Conservation (phyloP, 2,888 invertebrate species). For the Romanomermis culicivorax region DNA sequence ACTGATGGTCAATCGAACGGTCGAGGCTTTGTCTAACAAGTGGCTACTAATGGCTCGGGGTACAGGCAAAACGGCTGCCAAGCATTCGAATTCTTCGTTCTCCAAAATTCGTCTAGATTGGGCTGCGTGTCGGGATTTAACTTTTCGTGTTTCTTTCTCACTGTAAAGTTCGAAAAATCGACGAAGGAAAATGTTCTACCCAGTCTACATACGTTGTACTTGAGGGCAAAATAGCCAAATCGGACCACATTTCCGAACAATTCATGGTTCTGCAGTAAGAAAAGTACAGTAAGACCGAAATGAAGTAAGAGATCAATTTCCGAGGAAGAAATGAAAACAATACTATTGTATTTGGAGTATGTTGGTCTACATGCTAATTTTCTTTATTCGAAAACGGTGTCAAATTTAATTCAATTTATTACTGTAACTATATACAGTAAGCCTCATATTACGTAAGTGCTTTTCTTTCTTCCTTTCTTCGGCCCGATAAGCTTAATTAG, state of each 20-base stretch:
- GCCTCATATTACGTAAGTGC: no score
- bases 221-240: neutral
- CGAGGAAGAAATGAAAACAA: no score
- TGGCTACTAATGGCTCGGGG: constrained; percentile 59
- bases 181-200: no score
- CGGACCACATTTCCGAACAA: neutral
- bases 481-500: no score
- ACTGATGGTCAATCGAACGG: constrained; percentile 82
- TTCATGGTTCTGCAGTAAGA: neutral
- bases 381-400: no score
- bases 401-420: no score
- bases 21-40: constrained; percentile 42
- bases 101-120: constrained; percentile 74
- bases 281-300: no score
- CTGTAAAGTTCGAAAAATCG: neutral
- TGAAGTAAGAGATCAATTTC: no score
- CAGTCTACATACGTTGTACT: neutral
- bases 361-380: no score
- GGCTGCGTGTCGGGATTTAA: constrained; percentile 61
- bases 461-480: no score
- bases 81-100: constrained; percentile 84
- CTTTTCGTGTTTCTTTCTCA: neutral
- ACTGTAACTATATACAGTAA: no score
- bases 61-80: constrained; percentile 45
- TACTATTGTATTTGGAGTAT: no score